Conservation (phyloP, 2,888 invertebrate species). For the Chymomyza caudatula region DNA sequence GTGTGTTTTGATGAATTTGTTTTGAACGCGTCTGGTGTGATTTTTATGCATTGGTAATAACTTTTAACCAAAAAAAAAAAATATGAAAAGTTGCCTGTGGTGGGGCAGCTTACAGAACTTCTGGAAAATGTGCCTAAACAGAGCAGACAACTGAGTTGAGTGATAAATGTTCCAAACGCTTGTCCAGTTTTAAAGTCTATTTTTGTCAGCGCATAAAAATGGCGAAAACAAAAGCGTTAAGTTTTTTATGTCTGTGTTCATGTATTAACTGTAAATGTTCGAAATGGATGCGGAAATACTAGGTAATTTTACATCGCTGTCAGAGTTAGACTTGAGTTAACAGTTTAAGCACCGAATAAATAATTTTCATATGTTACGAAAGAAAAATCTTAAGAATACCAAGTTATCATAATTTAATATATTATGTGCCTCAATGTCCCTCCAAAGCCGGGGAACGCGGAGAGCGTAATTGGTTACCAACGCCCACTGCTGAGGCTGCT, state of each 20-base stretch:
- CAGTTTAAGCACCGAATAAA: too few relatives aligned
- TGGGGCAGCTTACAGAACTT: not conserved
- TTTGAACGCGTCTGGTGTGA: constrained; percentile 48
- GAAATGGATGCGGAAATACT: not conserved
- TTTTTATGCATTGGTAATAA: constrained; percentile 48
- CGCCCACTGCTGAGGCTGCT: too few relatives aligned
- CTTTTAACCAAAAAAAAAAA: constrained; percentile 8
- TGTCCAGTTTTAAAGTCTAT: not conserved
- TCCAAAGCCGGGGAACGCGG: too few relatives aligned
- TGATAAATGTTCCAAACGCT: not conserved
- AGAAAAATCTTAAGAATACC: too few relatives aligned
- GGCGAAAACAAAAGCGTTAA: not conserved
- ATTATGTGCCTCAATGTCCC: too few relatives aligned
- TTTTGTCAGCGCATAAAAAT: not conserved
- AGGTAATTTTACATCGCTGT: not conserved
- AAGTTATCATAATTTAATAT: too few relatives aligned
- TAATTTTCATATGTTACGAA: too few relatives aligned
- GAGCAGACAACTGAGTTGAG: not conserved
- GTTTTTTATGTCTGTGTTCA: not conserved
- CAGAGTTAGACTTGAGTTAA: too few relatives aligned
- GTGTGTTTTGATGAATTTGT: constrained; percentile 63
- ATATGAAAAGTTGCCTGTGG: too few relatives aligned
- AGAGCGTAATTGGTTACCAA: too few relatives aligned
- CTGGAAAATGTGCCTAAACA: not conserved
- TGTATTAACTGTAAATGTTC: not conserved